Base-by-base conservation (phyloP, 2,888 invertebrate species). In the Kuschelorhynchus macadamiae region DNA sequence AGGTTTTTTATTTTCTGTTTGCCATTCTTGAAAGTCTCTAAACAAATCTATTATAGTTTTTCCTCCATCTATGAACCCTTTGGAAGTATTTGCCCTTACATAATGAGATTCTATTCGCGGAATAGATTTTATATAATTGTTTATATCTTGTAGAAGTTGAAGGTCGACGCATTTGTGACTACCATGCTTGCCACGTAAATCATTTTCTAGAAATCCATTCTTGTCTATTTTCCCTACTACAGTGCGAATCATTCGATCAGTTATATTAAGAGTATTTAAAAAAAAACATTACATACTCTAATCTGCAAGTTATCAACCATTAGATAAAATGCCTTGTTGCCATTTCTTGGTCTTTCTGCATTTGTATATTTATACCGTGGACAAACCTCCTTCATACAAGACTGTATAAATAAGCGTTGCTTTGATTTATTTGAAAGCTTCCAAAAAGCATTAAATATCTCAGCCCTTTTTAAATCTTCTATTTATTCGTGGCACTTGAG, bases 31-130 rank as follows among this genome's bases (percentile, higher is more conserved):
- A 18, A 41, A 56, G 21, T 56, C 56, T 56, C 25, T 39, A 33
- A 33, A 52, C n/a, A 52, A 32, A 2, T 33, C 36, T 33, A 33
- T 16, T 7, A 33, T 36, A 33, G 36, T 52, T 17, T 52, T 52
- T 11, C 53, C 42, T 8, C 62, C 44, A 14, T 62, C 53, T 25
- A 50, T 62, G 30, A 21, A 52, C 20, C 41, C 52, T 16, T 41
- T 16, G 36, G 18, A 1, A 2, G 62, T 52, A 2, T 52, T 30
- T 14, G 52, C 42, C 11, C 53, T 17, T 5, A 30, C 8, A 18
- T 62, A 62, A 30, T 53, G 62, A 4, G 20, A 30, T 14, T 62
- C 62, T 18, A 42, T 52, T 14, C 41, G 36, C n/a, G 62, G 62
- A 1, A 62, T 62, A 17, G 25, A 21, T 9, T 50, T 30, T 16